Evolutionary conservation across 2,113 vertebrate species (phyloP), one percentile per base, ranked within the genome.

Genomic region (Nothobranchius kuhntae): DNA sequence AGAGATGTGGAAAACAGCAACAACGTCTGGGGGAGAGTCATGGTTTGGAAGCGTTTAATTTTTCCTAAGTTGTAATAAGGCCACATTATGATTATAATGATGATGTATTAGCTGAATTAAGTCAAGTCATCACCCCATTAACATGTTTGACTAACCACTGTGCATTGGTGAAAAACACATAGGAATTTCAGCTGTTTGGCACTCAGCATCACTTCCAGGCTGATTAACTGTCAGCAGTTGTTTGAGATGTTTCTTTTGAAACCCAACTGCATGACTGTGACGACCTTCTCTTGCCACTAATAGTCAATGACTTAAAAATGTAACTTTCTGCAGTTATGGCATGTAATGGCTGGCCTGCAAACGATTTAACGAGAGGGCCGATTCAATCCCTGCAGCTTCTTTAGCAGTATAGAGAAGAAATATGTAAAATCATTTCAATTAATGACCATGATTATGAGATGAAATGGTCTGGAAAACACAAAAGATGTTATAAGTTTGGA

Each of bases 81-180:
- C 44, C 59, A 53, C 70, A 75, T 70, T 81, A 73, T 53, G 63
- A 81, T 76, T 67, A 64, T 80, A 77, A 89, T 75, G 63, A 82
- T 86, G 81, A 86, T 84, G 42, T 58, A 87, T 83, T 75, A 68
- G 55, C 38, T 17, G 24, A 59, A 70, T 81, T 66, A 76, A 74
- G 45, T 9, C 1, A 80, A 60, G 36, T 59, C 50, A 38, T 71
- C 62, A 58, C 53, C 56, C 82, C 51, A 80, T 78, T 80, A 26
- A 59, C 73, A 70, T 66, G 59, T 65, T 15, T 0, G 1, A 78
- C 59, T 40, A 68, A 51, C 40, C 13, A 30, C 35, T 68, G 54
- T 55, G 17, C 10, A 55, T 65, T 75, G 70, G 52, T 45, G 59
- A 61, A 30, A 82, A 79, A 68, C 13, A 51, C 21, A 12, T 7